Base-by-base conservation (phyloP, 2,888 invertebrate genomes). In the Gerris lacustris region DNA sequence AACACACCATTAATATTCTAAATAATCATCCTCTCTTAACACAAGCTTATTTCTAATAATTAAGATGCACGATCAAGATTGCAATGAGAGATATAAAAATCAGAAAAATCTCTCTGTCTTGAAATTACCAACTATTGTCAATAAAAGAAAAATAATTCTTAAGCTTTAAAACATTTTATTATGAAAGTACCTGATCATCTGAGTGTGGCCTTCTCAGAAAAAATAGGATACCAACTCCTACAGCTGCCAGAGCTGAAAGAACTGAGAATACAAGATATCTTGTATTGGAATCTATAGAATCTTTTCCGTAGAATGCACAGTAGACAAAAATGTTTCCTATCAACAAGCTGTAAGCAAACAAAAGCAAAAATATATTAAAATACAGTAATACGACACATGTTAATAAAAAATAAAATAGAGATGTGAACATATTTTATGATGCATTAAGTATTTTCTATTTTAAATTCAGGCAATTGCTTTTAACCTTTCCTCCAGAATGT, bases 261-360 rank as follows among this genome's bases (percentile, higher is more conserved):
- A 91, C 93, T 70, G 87, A 87, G 80, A 94, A 95, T 6, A 97
- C 91, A 4, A 91, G 81, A 67, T 85, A 86, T 43, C 96, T 84
- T 0, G 91, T 91, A 9, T 83, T 82, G 68, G 82, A 79, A 74
- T 90, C 88, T 63, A 96, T 94, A 70, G 85, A 84, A 0, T 84
- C 84, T 79, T 89, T 86, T 69, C 91, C 91, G 83, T 88, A 88
- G 82, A 99, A 96, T 80, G 90, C 88, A 79, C 92, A 91, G 82
- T 88, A 96, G 44, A 97, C 94, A 82, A 96, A 97, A 45, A 96
- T 83, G 79, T 99, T 99, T 70, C 98, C 98, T 79, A 93, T 88
- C 81, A 97, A 90, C 83, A 96, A 87, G 79, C 97, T 97, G 83
- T 75, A 86, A 85, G 31, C 31, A 31, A 31, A 31, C 31, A 31